Base-by-base conservation (phyloP, 1,140 invertebrate species). In the Diabrotica virgifera region DNA sequence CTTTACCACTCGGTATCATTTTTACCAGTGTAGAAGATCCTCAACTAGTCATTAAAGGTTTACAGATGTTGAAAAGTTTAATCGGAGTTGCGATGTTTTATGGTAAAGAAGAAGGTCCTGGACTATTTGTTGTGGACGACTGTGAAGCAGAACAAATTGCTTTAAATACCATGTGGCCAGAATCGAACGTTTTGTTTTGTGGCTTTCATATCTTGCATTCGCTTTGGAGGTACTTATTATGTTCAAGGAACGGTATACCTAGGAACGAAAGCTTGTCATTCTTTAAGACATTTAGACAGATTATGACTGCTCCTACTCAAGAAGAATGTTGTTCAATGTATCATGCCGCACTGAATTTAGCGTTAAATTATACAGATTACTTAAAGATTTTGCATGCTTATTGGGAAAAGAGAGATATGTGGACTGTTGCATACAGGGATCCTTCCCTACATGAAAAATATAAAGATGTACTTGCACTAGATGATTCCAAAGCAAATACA, bases 1-100 rank as follows among this genome's bases (percentile, higher is more conserved):
- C 6, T 12, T 53, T 64, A 57, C 62, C 62, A n/a, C 38, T 64
- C n/a, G 62, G 53, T 9, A 10, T 64, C 8, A 64, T 64, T n/a
- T 46, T 64, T 50, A 50, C 62, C 5, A 57, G 52, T 9, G 9
- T 24, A 13, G 54, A 64, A 40, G 5, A 35, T 1, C n/a, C 24
- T 12, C 24, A 64, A 46, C 9, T 46, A 10, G 14, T 64, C 6
- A 5, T 9, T 8, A 40, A 6, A 9, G 62, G 62, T 24, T 58
- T 64, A 5, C 7, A 57, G 5, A 14, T 57, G 5, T 36, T 64
- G 5, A 12, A 57, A 12, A 8, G 46, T 11, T 10, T 64, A 14
- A 5, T 64, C 6, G 62, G 62, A 5, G 54, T 46, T 6, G 8
- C 6, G 9, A 64, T 57, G 10, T 64, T 64, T 52, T 5, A 36